phyloP scores from a whole-genome alignment of 2,113 vertebrate genomes.

The Climacteris rufus region DNA sequence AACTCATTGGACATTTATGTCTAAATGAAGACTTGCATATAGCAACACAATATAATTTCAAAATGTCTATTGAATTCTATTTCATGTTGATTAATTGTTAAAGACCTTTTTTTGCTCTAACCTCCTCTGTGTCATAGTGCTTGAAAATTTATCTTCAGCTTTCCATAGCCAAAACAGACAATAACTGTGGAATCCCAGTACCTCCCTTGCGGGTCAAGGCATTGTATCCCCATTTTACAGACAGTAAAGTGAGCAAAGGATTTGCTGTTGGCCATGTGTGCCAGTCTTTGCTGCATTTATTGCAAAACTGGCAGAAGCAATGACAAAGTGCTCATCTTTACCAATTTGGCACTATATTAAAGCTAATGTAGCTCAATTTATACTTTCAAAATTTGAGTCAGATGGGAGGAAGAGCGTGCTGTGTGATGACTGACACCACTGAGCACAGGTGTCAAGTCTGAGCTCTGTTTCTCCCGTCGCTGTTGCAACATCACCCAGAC shows the following conservation, averaged over 20 bases:
- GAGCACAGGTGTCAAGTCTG: background rate
- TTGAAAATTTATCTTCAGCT: background rate
- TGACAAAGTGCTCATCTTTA: background rate
- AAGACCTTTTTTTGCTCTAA: background rate
- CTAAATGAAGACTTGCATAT: background rate
- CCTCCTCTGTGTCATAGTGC: background rate
- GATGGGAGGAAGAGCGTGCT: background rate
- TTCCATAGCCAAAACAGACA: background rate
- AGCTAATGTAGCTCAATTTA: background rate
- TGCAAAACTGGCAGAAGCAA: background rate
- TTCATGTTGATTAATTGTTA: background rate
- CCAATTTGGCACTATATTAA: background rate
- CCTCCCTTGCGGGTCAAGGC: background rate
- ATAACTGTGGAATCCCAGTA: background rate
- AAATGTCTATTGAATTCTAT: background rate
- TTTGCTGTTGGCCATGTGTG: background rate
- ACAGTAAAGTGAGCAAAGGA: background rate
- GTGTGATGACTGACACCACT: background rate
- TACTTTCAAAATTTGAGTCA: background rate
- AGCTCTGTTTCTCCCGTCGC: fast-evolving
- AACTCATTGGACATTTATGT: background rate
- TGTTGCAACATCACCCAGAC: background rate
- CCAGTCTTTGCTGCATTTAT: background rate
- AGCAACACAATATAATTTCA: background rate
- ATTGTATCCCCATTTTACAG: background rate